Percentiles rank a stretch among this genome's conserved stretches.
Evolutionary conservation across 2,888 invertebrate species (phyloP).

Genomic region (Tenthredo livida): DNA sequence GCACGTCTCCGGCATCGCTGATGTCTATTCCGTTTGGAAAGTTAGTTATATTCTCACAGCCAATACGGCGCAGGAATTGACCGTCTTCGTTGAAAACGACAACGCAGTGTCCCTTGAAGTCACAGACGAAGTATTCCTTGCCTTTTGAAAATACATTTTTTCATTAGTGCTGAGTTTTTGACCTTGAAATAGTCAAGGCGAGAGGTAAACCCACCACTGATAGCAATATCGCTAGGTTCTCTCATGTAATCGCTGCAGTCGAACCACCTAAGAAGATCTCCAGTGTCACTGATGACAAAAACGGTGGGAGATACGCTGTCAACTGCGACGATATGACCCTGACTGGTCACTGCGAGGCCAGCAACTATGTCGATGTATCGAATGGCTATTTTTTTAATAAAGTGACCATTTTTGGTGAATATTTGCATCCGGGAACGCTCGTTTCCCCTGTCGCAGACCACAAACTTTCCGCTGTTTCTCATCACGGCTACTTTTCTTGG

Average conservation of each 20-base stretch:
- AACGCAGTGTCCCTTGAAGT: slow-evolving; percentile 98
- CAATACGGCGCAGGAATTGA: slow-evolving; percentile 94
- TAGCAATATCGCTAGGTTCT: slow-evolving; percentile 98
- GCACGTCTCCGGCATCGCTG: slow-evolving; percentile 96
- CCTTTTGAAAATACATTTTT: slow-evolving; percentile 79
- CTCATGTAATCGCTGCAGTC: slow-evolving; percentile 99
- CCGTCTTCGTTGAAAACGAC: slow-evolving; percentile 97
- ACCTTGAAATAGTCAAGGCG: background rate
- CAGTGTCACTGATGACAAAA: slow-evolving; percentile 94
- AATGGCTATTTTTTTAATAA: slow-evolving; percentile 96
- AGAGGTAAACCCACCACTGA: slow-evolving; percentile 84
- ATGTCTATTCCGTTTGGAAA: slow-evolving; percentile 99
- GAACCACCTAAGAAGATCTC: slow-evolving; percentile 96
- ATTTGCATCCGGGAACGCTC: slow-evolving; percentile 98
- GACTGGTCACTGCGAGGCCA: slow-evolving; percentile 94
- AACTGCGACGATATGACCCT: slow-evolving; percentile 97
- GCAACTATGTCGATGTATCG: slow-evolving; percentile 95
- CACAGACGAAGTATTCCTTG: slow-evolving; percentile 97
- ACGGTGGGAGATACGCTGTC: slow-evolving; percentile 98
- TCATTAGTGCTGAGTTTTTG: background rate
- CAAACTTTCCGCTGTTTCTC: slow-evolving; percentile 92
- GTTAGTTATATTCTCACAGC: slow-evolving; percentile 96
- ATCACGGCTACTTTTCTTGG: slow-evolving; percentile 97
- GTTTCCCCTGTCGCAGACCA: slow-evolving; percentile 98
- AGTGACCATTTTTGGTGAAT: slow-evolving; percentile 96